Evolutionary conservation across 2,888 invertebrate genomes (phyloP).

Genomic region (Thymelicus sylvestris): DNA sequence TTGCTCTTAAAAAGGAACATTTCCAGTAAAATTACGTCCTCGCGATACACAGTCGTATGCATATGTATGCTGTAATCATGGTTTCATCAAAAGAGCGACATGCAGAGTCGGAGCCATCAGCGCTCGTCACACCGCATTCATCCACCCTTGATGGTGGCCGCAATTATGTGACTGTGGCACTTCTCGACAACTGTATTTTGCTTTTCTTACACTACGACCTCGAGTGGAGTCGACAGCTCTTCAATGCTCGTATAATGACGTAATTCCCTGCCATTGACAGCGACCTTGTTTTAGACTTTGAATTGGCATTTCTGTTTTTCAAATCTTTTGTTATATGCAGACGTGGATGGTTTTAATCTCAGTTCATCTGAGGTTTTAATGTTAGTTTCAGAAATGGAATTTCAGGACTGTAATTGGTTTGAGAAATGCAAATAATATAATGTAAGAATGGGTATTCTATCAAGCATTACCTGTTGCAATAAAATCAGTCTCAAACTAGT

Average conservation of each 20-base stretch:
- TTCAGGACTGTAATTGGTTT: too few species aligned
- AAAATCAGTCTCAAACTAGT: too few species aligned
- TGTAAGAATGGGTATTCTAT: too few species aligned
- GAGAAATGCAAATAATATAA: too few species aligned
- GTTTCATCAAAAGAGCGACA: conserved; percentile 77
- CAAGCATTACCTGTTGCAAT: too few species aligned
- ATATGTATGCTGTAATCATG: conserved; percentile 75
- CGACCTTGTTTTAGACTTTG: background rate
- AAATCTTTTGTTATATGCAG: background rate
- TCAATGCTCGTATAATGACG: conserved; percentile 29
- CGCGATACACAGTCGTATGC: conserved; percentile 44
- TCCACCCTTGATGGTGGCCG: conserved; percentile 67
- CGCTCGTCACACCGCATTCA: conserved; percentile 73
- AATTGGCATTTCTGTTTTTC: background rate
- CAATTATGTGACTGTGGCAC: conserved; percentile 63
- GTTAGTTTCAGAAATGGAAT: too few species aligned
- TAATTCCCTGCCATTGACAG: conserved; percentile 23
- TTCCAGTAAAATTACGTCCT: conserved; percentile 13
- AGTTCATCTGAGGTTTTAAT: too few species aligned
- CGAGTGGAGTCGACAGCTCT: conserved; percentile 34
- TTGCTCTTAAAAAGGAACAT: background rate
- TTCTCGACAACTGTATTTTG: conserved; percentile 36
- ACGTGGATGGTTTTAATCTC: too few species aligned
- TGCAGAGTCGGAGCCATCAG: conserved; percentile 62
- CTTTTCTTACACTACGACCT: conserved; percentile 26